Percentiles rank a stretch among this genome's conserved stretches.
Evolutionary conservation across 2,113 vertebrate genomes (phyloP).

Genomic region (Scomber colias): DNA sequence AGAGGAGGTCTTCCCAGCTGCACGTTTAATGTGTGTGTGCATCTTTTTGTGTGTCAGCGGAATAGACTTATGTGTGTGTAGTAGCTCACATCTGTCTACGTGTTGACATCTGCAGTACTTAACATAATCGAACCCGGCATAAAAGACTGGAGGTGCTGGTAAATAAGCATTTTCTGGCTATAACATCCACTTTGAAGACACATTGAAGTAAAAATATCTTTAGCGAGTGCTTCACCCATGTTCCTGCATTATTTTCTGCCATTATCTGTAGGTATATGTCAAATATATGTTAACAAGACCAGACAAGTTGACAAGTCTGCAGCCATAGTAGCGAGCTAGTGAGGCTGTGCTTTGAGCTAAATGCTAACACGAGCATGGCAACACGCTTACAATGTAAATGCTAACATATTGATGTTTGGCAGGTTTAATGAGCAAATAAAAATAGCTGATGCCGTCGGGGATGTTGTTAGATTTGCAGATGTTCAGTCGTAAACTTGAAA

Average conservation of each 20-base stretch:
- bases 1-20: constrained; percentile 58
- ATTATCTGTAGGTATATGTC: neutral
- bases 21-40: constrained; percentile 32
- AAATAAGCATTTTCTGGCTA: neutral
- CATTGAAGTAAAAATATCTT: neutral
- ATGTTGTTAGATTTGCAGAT: neutral
- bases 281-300: neutral
- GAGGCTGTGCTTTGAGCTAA: neutral
- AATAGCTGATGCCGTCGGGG: neutral
- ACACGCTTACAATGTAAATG: neutral
- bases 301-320: neutral
- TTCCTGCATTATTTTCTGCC: neutral
- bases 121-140: constrained; percentile 21
- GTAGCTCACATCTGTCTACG: constrained; percentile 31
- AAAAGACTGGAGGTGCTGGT: neutral
- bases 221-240: neutral
- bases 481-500: too few relatives aligned
- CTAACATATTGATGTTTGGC: neutral
- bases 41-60: neutral
- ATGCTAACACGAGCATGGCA: neutral
- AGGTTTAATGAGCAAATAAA: neutral
- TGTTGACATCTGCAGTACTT: constrained; percentile 42
- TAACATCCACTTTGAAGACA: neutral
- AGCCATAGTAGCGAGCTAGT: neutral
- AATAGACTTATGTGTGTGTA: neutral